A percentile compares a stretch with the other conserved stretches of the same genome.
Conservation (phyloP, 1,140 invertebrate species). For the Drosophila orena region DNA sequence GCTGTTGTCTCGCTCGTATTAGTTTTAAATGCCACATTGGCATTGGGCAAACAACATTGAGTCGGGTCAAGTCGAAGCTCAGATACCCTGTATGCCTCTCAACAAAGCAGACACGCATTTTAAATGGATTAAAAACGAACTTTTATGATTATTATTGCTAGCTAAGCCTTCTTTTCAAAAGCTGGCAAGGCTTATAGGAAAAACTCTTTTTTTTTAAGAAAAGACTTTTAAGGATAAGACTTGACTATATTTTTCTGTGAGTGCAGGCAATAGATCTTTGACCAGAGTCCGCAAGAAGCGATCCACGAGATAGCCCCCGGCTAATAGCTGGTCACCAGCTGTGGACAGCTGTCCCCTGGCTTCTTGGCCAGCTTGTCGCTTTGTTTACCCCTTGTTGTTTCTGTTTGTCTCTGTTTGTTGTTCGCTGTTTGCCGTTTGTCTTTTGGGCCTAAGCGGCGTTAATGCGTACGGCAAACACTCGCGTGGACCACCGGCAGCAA, state of each 20-base stretch:
- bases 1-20: slow-evolving; percentile 69
- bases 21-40: slow-evolving; percentile 81
- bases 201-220: too few relatives aligned
- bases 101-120: background rate
- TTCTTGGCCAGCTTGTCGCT: slow-evolving; percentile 41
- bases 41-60: slow-evolving; percentile 71
- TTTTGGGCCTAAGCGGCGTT: slow-evolving; percentile 57
- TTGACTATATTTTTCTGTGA: background rate
- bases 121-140: too few relatives aligned
- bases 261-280: slow-evolving; percentile 43
- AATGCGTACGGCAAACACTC: slow-evolving; percentile 68
- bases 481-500: slow-evolving; percentile 56
- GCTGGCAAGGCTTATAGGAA: too few relatives aligned
- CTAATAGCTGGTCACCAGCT: slow-evolving; percentile 52
- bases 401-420: background rate
- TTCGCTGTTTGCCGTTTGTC: slow-evolving; percentile 50
- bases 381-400: slow-evolving; percentile 38
- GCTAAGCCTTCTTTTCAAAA: background rate
- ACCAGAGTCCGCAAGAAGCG: slow-evolving; percentile 25
- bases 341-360: slow-evolving; percentile 50
- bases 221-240: too few relatives aligned
- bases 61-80: slow-evolving; percentile 25
- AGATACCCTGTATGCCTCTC: slow-evolving; percentile 29
- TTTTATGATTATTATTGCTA: too few relatives aligned
- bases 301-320: slow-evolving; percentile 44